Evolutionary conservation across 2,797 vertebrate species (phyloP).

Genomic region (Dromococcyx pavoninus): DNA sequence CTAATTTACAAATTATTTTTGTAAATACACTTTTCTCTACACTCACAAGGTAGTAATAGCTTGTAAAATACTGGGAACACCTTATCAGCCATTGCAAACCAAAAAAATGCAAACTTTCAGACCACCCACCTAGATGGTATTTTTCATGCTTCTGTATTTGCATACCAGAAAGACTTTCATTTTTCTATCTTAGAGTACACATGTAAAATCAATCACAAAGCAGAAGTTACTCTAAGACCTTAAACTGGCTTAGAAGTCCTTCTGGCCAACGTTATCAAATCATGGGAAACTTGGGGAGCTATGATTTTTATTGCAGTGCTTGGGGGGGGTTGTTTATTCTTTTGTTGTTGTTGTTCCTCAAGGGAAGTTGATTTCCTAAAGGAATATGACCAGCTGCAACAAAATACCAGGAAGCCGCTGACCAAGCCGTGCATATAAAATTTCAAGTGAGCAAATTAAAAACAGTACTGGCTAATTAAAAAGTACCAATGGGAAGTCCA

Average conservation of each 20-base stretch:
- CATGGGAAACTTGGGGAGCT: constrained; percentile 44
- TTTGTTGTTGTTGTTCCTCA: constrained; percentile 35
- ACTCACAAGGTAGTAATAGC: background rate
- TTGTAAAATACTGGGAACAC: background rate
- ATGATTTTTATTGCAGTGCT: constrained; percentile 16
- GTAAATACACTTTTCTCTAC: background rate
- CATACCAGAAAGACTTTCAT: constrained; percentile 44
- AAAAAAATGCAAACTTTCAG: background rate
- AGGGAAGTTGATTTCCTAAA: constrained; percentile 65
- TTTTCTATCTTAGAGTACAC: constrained; percentile 7
- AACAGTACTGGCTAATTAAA: constrained; percentile 66
- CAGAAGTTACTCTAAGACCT: background rate
- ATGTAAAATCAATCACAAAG: constrained; percentile 40
- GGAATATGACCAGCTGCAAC: constrained; percentile 62
- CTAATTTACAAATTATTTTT: background rate
- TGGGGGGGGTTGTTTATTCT: background rate
- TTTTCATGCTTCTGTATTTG: constrained; percentile 50
- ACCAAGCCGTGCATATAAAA: constrained; percentile 59
- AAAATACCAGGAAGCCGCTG: constrained; percentile 71
- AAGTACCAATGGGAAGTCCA: constrained; percentile 48
- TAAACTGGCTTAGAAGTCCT: background rate
- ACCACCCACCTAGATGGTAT: constrained; percentile 29
- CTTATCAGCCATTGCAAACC: background rate
- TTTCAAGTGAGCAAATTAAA: constrained; percentile 45
- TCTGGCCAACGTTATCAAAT: constrained; percentile 38